These are phyloP conservation scores for Poecilia picta DNA, from an alignment of 2,797 vertebrate species.

Conservation along the genomic window DNA sequence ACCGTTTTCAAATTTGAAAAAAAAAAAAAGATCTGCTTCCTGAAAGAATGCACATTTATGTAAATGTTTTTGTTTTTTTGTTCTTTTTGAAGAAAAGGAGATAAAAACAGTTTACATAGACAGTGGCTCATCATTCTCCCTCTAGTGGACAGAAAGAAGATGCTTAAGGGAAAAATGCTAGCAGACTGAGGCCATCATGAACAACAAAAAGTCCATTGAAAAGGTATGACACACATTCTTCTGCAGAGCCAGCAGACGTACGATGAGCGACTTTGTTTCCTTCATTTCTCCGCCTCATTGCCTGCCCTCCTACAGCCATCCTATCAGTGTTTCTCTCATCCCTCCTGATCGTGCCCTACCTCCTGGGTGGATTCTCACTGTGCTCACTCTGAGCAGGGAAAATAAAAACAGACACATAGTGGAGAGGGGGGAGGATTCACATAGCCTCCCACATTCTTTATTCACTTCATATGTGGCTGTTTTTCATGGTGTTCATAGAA, in stretches of 20 bases:
- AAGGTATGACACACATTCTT: not conserved
- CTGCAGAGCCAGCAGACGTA: conserved; percentile 30
- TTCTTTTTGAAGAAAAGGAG: not conserved
- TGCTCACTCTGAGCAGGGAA: conserved; percentile 23
- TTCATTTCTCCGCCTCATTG: conserved; percentile 55
- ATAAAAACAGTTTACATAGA: not conserved
- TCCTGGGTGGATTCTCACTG: conserved; percentile 41
- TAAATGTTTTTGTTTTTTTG: no score
- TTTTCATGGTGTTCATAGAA: conserved; percentile 2
- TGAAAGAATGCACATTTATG: not conserved
- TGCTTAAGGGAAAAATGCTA: not conserved
- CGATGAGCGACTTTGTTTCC: conserved; percentile 42
- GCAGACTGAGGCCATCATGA: not conserved
- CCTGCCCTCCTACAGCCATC: conserved; percentile 42
- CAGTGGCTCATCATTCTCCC: conserved; percentile 7
- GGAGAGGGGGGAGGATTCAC: conserved; percentile 15
- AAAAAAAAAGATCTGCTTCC: not conserved
- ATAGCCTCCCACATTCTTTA: not conserved
- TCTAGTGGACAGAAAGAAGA: conserved; percentile 33
- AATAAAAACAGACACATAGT: conserved; percentile 13
- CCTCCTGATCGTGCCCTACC: conserved; percentile 16
- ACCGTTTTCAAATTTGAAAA: not conserved
- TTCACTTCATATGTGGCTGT: conserved; percentile 1
- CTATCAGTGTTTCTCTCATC: conserved; percentile 40
- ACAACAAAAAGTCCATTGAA: not conserved